Conservation (phyloP, 2,888 invertebrate species). For the Ceriagrion tenellum region DNA sequence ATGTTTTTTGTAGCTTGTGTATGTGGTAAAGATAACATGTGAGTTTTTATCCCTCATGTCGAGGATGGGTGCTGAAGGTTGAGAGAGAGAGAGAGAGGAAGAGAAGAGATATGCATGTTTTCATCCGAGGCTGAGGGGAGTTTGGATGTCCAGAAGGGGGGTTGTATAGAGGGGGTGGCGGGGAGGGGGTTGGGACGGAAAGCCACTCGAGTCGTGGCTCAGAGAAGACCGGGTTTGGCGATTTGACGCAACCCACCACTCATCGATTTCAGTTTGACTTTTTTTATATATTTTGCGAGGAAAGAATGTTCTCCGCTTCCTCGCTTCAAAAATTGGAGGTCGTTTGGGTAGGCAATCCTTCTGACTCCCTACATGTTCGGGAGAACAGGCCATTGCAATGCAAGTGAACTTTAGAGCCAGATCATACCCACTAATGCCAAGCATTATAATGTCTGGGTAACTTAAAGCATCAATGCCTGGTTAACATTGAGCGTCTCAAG, state of each 20-base stretch:
- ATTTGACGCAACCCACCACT: slow-evolving; percentile 12
- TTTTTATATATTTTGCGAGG: neutral
- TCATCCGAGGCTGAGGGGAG: neutral
- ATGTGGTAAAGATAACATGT: slow-evolving; percentile 64
- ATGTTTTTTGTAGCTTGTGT: slow-evolving; percentile 64
- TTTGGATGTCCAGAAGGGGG: neutral
- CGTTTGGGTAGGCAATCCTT: neutral
- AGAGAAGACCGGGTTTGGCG: neutral
- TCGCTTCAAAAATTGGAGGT: neutral
- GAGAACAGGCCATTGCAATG: neutral
- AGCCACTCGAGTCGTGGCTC: neutral
- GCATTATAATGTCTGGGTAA: no score
- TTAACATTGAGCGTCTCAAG: no score
- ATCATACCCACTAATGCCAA: no score
- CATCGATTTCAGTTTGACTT: slow-evolving; percentile 28
- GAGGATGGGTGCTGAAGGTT: neutral
- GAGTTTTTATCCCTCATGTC: slow-evolving; percentile 59
- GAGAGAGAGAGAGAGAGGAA: neutral
- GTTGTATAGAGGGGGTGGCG: neutral
- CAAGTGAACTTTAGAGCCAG: neutral
- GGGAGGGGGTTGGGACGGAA: neutral
- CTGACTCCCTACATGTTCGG: neutral
- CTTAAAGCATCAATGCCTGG: no score
- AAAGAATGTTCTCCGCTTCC: neutral
- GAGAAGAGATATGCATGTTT: slow-evolving; percentile 39